A percentile compares a stretch with the other conserved stretches of the same genome.
These are phyloP conservation scores for Esox niger DNA, from an alignment of 2,113 vertebrate species.

Conservation along the genomic window DNA sequence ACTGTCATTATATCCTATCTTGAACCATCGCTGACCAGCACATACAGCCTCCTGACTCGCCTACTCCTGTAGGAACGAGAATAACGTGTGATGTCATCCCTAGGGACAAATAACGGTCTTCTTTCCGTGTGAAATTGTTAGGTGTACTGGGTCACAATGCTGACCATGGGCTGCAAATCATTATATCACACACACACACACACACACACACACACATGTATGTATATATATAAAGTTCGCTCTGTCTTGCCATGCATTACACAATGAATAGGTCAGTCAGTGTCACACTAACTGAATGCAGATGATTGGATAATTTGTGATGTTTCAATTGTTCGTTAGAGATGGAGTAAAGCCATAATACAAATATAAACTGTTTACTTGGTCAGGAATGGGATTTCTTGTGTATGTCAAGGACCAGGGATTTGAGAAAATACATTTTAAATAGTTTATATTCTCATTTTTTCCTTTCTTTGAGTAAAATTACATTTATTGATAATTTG, in stretches of 20 bases:
- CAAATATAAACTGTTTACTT: background rate
- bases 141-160: background rate
- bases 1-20: conserved; percentile 31
- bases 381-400: background rate
- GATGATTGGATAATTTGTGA: background rate
- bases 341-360: background rate
- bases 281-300: background rate
- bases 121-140: background rate
- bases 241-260: background rate
- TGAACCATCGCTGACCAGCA: conserved; percentile 12
- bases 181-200: no score
- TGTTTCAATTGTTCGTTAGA: background rate
- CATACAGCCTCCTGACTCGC: background rate
- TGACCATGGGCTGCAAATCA: background rate
- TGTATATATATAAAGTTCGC: no score
- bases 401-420: background rate
- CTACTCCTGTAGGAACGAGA: no score
- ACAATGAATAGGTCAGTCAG: background rate
- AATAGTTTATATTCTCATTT: background rate
- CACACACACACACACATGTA: no score
- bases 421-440: background rate
- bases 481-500: background rate
- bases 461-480: background rate
- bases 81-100: conserved; percentile 1
- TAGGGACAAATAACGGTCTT: background rate